Percentiles rank a stretch among this genome's conserved stretches.
Conservation (phyloP, 2,888 invertebrate genomes). For the Abrostola triplasia region DNA sequence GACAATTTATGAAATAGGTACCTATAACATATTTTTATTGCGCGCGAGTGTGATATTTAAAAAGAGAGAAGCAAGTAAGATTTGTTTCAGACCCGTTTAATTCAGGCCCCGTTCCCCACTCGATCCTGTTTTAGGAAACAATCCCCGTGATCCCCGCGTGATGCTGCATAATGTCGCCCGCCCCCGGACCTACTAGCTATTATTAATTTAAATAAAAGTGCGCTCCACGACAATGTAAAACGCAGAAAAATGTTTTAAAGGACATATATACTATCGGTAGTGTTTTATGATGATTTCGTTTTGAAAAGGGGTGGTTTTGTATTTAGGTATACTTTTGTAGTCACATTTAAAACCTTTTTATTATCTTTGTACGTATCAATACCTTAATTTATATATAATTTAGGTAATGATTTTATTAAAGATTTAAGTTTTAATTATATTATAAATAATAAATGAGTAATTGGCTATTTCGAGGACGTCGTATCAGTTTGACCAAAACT, state of each 20-base stretch:
- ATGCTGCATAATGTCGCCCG: conserved; percentile 84
- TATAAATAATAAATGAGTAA: too few species aligned
- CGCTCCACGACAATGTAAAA: conserved; percentile 47
- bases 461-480: too few species aligned
- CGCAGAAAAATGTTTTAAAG: conserved; percentile 41
- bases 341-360: too few species aligned
- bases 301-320: too few species aligned
- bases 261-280: background rate
- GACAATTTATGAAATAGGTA: background rate
- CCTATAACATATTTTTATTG: conserved; percentile 5
- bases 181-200: conserved; percentile 66
- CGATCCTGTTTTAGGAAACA: conserved; percentile 86
- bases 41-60: conserved; percentile 36
- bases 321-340: too few species aligned
- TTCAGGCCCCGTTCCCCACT: conserved; percentile 74
- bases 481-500: background rate
- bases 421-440: too few species aligned
- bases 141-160: conserved; percentile 86
- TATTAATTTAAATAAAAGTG: conserved; percentile 78
- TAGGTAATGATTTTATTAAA: too few species aligned
- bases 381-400: too few species aligned
- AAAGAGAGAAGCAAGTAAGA: conserved; percentile 49
- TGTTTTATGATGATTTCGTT: too few species aligned
- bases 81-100: conserved; percentile 71
- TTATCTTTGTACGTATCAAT: too few species aligned